Evolutionary conservation across 2,797 vertebrate genomes (phyloP).

Genomic region (Lepilemur septentrionalis): DNA sequence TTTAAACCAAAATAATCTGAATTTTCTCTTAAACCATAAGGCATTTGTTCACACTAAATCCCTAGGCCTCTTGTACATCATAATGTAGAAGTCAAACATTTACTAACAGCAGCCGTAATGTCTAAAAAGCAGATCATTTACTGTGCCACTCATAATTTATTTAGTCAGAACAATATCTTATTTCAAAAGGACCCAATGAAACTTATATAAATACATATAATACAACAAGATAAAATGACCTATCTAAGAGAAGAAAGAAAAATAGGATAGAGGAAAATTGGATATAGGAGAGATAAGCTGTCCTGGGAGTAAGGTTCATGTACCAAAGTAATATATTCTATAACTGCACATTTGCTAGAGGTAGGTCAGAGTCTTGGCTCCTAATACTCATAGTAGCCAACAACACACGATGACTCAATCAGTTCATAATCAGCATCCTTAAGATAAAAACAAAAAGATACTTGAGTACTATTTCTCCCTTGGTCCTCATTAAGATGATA

Average conservation of each 20-base stretch:
- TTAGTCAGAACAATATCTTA: slow-evolving; percentile 39
- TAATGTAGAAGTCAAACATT: background rate
- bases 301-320: background rate
- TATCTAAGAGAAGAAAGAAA: slow-evolving; percentile 17
- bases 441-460: slow-evolving; percentile 12
- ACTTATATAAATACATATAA: slow-evolving; percentile 25
- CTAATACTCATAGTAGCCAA: slow-evolving; percentile 26
- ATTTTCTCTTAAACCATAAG: slow-evolving; percentile 46
- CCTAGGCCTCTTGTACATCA: background rate
- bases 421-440: slow-evolving; percentile 2
- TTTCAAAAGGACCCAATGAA: slow-evolving; percentile 56
- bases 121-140: slow-evolving; percentile 46
- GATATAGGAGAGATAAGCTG: slow-evolving; percentile 6
- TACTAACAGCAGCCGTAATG: slow-evolving; percentile 18
- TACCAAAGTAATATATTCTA: background rate
- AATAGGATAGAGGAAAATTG: slow-evolving; percentile 6
- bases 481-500: background rate
- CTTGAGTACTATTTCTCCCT: background rate
- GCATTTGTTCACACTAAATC: slow-evolving; percentile 21
- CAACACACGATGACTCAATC: background rate
- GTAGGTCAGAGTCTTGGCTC: background rate
- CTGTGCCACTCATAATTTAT: slow-evolving; percentile 9
- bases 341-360: slow-evolving; percentile 9
- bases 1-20: slow-evolving; percentile 43
- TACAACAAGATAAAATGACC: slow-evolving; percentile 37